phyloP scores from a whole-genome alignment of 2,113 vertebrate genomes.

The Perca flavescens region DNA sequence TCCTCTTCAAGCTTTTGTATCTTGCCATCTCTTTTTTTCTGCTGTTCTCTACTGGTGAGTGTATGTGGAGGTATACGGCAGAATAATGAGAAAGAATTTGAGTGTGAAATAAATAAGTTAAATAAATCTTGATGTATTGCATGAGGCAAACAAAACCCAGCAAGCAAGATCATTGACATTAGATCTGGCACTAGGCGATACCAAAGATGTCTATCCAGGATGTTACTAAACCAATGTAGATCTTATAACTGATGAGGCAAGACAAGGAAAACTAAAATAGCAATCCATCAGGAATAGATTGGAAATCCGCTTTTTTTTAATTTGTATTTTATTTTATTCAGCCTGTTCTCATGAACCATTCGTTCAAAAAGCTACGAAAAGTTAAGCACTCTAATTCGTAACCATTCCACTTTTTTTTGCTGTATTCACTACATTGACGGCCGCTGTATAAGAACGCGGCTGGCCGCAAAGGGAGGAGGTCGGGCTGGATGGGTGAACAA shows the following conservation, averaged over 20 bases:
- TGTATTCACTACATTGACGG: no score
- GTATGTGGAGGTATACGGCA: conserved; percentile 8
- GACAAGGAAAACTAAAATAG: conserved; percentile 15
- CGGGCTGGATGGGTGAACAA: no score
- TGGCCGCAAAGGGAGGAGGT: no score
- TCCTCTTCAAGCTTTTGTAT: conserved; percentile 16
- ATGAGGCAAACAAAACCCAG: conserved; percentile 12
- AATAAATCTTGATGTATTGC: conserved; percentile 21
- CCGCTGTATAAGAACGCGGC: no score
- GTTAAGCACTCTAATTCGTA: no score
- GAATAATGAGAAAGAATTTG: conserved; percentile 23
- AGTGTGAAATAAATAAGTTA: conserved; percentile 28
- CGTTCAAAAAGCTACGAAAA: no score
- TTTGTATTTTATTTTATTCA: neutral
- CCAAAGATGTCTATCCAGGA: conserved; percentile 26
- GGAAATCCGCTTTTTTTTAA: conserved; percentile 1
- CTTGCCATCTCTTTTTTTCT: neutral
- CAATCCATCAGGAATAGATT: conserved; percentile 10
- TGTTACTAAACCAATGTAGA: conserved; percentile 22
- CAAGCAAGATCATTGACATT: conserved; percentile 12
- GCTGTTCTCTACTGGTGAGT: conserved; percentile 1
- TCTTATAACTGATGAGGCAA: conserved; percentile 7
- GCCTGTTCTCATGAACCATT: no score
- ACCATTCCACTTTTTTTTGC: no score
- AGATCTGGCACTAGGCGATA: neutral